Base-by-base conservation (phyloP, 2,113 vertebrate species). In the Patagioenas fasciata region DNA sequence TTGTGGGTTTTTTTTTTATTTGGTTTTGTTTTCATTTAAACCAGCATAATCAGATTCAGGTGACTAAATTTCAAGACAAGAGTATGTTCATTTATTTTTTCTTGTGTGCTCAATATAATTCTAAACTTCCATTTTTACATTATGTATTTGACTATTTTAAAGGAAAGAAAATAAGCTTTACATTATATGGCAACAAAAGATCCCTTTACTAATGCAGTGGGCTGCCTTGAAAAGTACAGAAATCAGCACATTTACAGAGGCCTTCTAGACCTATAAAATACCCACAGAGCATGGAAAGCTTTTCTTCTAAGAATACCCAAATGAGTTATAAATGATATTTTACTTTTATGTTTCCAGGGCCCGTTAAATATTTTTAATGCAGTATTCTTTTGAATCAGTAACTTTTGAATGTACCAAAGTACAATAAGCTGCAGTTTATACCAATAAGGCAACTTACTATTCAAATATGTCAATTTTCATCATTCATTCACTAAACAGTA, bases 331-430 rank as follows among this genome's bases (percentile, higher is more conserved):
- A 96, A 97, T 90, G 34, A 97, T 97, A 81, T 38, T 96, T 96
- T 95, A 92, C 79, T 94, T 97, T 97, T 96, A 96, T 97, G 66
- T 90, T 95, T 53, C 93, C 65, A 93, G 20, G 75, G 83, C 29
- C 36, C 91, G 96, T 96, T 97, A 96, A 96, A 96, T 97, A 40
- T 95, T 94, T 96, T 96, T 89, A 89, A 97, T 80, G 66, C 38
- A 80, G 26, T 88, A 69, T 97, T 96, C 50, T 75, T 97, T 97
- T 95, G 74, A 97, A 93, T 96, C 75, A 95, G 70, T 96, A 93
- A 85, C 28, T 94, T 95, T 92, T 91, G 80, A 85, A 73, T 69
- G 29, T 85, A 80, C 57, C 13, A 74, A 94, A 62, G 25, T 75
- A 65, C 5, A 34, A 31, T 44, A 94, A 61, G n/a, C 34, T 94